phyloP scores from a whole-genome alignment of 1,140 invertebrate genomes.

The Sycophila sp. region DNA sequence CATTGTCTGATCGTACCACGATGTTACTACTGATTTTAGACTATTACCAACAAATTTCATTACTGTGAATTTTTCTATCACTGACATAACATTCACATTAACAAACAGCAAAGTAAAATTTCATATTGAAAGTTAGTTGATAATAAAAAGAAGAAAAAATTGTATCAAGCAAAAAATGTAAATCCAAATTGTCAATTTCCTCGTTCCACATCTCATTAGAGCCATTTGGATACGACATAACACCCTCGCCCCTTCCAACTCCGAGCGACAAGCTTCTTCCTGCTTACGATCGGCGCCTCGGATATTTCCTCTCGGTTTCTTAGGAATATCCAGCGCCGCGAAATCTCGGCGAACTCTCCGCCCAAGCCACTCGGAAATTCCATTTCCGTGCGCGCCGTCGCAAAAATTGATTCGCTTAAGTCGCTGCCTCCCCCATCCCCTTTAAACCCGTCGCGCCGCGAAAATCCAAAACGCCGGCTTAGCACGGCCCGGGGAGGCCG shows the following conservation, averaged over 20 bases:
- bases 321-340: not conserved
- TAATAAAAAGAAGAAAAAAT: not conserved
- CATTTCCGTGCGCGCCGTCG: slow-evolving; percentile 5
- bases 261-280: not conserved
- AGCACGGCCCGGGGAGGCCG: slow-evolving; percentile 53
- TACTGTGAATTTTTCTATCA: too few species aligned
- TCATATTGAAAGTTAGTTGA: too few species aligned
- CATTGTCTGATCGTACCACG: too few species aligned
- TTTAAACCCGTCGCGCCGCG: slow-evolving; percentile 10
- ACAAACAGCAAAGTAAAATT: too few species aligned
- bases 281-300: not conserved
- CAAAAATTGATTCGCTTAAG: slow-evolving; percentile 49
- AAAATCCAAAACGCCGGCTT: slow-evolving; percentile 39
- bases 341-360: not conserved
- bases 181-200: not conserved
- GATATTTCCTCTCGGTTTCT: slow-evolving; percentile 16
- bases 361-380: slow-evolving; percentile 1
- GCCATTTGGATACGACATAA: too few species aligned
- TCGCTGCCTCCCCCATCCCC: slow-evolving; percentile 40
- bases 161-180: not conserved
- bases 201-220: not conserved
- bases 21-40: too few species aligned
- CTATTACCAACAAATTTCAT: too few species aligned
- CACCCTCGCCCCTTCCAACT: too few species aligned
- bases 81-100: too few species aligned